Percentiles rank a stretch among this genome's conserved stretches.
Evolutionary conservation across 2,113 vertebrate species (phyloP).

Genomic region (Clupea harengus): DNA sequence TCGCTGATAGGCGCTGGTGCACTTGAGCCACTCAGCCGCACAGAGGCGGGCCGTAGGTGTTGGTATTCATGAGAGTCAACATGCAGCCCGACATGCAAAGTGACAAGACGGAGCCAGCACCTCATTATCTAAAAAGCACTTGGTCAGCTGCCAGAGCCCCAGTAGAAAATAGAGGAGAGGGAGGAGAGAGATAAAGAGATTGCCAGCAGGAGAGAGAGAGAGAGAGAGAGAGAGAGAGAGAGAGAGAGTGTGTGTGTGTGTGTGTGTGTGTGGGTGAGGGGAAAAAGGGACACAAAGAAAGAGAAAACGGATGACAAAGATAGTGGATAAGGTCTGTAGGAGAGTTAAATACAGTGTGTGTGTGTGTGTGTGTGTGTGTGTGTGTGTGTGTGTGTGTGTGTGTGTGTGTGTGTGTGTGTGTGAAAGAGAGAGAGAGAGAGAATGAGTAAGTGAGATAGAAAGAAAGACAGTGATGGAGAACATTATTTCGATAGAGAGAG

Average conservation of each 20-base stretch:
- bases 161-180: background rate
- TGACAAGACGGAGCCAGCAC: conserved; percentile 3
- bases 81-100: conserved; percentile 7
- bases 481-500: background rate
- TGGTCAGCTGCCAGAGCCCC: conserved; percentile 16
- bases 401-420: background rate
- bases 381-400: background rate
- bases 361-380: background rate
- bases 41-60: background rate
- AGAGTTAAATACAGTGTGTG: background rate
- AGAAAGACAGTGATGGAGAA: background rate
- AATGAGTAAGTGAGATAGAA: background rate
- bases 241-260: too few species aligned
- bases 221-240: conserved; percentile 36
- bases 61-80: conserved; percentile 25
- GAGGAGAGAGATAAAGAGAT: conserved; percentile 1
- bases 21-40: background rate
- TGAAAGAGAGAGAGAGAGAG: too few species aligned
- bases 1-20: background rate
- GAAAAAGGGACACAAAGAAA: background rate
- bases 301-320: background rate
- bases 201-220: background rate
- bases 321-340: background rate
- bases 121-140: conserved; percentile 35
- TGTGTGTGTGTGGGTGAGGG: background rate